phyloP scores from a whole-genome alignment of 2,888 invertebrate species.

The Kryphioiulus occultus region DNA sequence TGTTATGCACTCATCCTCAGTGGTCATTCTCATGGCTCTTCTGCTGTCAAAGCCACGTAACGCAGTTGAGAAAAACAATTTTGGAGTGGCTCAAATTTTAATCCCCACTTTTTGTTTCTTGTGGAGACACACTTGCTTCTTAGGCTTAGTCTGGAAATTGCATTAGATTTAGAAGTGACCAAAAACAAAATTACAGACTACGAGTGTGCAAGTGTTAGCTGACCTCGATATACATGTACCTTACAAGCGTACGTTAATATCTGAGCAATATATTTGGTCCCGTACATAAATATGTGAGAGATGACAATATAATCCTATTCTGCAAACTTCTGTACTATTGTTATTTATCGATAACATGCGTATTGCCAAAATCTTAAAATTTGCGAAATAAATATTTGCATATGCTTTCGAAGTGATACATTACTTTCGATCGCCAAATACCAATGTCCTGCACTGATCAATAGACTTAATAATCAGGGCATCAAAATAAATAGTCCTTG shows the following conservation, averaged over 20 bases:
- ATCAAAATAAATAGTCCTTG: neutral
- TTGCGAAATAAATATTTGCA: no score
- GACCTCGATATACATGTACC: neutral
- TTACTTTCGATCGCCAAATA: neutral
- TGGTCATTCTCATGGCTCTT: no score
- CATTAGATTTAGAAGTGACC: neutral
- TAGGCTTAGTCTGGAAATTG: neutral
- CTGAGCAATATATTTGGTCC: neutral
- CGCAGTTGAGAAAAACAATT: neutral
- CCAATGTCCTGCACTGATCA: neutral
- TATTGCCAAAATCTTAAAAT: no score
- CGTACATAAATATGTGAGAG: neutral
- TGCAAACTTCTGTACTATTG: no score
- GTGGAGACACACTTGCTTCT: neutral
- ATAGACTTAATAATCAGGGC: neutral
- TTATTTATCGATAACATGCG: no score
- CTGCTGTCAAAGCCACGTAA: neutral
- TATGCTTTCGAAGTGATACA: no score
- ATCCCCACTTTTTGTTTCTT: neutral
- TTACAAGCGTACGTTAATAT: neutral
- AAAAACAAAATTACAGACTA: neutral
- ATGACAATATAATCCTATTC: no score
- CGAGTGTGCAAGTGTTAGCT: neutral
- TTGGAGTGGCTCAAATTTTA: conserved; percentile 10
- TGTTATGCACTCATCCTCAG: no score